phyloP scores from a whole-genome alignment of 2,113 vertebrate genomes.

The Propithecus coquereli region DNA sequence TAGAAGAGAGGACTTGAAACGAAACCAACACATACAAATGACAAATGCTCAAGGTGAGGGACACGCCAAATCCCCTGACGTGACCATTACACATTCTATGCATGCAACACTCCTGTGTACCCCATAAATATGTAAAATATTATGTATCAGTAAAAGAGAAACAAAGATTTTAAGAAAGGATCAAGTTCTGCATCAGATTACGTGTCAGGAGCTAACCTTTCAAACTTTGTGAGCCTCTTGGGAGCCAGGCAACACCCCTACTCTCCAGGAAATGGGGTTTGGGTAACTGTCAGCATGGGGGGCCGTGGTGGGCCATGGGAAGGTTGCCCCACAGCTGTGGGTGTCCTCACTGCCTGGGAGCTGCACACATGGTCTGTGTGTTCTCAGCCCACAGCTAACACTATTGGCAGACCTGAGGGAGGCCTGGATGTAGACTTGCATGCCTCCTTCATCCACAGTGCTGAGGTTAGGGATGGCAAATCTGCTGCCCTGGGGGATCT shows the following conservation, averaged over 20 bases:
- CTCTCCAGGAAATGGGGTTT: background rate
- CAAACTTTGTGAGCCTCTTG: background rate
- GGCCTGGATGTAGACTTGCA: background rate
- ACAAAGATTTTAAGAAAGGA: background rate
- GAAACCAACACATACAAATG: no score
- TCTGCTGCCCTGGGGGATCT: background rate
- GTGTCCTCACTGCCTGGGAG: background rate
- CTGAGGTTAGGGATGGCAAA: background rate
- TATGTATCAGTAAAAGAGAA: no score
- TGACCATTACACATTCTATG: no score
- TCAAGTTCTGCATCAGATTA: background rate
- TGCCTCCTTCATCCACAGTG: background rate
- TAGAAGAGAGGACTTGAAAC: no score
- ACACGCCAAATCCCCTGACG: no score
- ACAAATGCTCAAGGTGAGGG: no score
- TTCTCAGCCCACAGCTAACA: background rate
- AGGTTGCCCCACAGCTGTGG: background rate
- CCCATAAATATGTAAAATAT: no score
- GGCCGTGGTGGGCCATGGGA: fast-evolving
- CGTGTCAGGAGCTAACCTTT: background rate
- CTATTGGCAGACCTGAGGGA: background rate
- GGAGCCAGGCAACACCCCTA: background rate
- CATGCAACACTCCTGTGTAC: no score
- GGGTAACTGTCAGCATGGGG: background rate
- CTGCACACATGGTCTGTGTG: fast-evolving